Base-by-base conservation (phyloP, 1,140 invertebrate species). In the Cydia amplana region DNA sequence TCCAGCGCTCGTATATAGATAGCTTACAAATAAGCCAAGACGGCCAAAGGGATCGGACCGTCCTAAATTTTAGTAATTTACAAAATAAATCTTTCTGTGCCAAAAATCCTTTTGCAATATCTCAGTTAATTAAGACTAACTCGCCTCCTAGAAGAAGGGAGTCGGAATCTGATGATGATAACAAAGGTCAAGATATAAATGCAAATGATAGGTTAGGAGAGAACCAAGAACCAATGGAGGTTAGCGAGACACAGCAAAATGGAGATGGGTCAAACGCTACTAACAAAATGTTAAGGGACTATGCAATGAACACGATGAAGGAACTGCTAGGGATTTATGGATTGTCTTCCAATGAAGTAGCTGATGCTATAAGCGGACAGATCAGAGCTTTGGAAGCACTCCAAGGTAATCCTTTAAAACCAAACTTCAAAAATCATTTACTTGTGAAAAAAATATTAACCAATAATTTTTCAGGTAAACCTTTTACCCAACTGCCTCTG, bases 251-350 rank as follows among this genome's bases (percentile, higher is more conserved):
- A 10, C 91, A 91, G 77, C 89, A 88, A 55, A 93, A 93, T 81
- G 92, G 92, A 20, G 92, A 93, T 16, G 79, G 84, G 23, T 85
- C 86, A 28, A 90, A 87, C 77, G 82, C 88, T 43, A 90, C 90
- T 12, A 93, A 93, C 78, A 92, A 90, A 80, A 91, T 93, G 72
- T 83, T 96, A 86, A 94, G 95, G 78, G 95, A 96, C 82, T 96
- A 96, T 86, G 95, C 96, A 5, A 95, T 96, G 90, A 95, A 94
- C 74, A 96, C 95, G 2, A 96, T 96, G 95, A 95, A 96, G 77
- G 96, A 96, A 87, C 87, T 96, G 43, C 88, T 96, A 18, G 95
- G 95, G 16, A 95, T 96, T 79, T 96, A 96, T 83, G 95, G 96
- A 43, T 87, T 95, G 67, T 94, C 94, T 25, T 94, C 94, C 1